Conservation (phyloP, 2,113 vertebrate genomes). For the Misgurnus mizolepis region DNA sequence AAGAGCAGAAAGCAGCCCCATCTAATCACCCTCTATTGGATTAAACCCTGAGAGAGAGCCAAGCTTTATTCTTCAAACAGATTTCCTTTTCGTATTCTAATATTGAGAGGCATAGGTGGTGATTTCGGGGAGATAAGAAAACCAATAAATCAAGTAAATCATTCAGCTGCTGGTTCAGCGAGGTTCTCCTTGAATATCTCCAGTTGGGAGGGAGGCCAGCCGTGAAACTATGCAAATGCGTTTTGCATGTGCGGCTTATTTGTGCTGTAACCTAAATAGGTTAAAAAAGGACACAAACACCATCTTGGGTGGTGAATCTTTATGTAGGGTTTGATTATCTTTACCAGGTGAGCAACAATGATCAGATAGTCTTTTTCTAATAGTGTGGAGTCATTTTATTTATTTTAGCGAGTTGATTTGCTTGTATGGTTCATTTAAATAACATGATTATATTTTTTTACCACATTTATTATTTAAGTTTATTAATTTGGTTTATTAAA, state of each 20-base stretch:
- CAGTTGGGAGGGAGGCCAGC: not conserved
- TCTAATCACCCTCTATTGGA: constrained; percentile 70
- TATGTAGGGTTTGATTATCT: too few relatives aligned
- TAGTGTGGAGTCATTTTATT: too few relatives aligned
- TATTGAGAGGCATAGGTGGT: constrained; percentile 24
- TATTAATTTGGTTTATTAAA: too few relatives aligned
- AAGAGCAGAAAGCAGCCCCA: constrained; percentile 68
- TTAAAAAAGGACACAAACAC: not conserved
- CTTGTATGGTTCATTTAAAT: too few relatives aligned
- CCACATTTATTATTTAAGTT: too few relatives aligned
- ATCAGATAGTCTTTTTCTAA: too few relatives aligned
- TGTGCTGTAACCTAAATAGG: not conserved
- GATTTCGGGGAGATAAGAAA: constrained; percentile 31
- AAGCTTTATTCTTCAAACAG: constrained; percentile 66
- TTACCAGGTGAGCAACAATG: too few relatives aligned
- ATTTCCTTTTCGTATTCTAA: constrained; percentile 59
- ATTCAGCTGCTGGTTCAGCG: not conserved
- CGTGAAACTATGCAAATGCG: not conserved
- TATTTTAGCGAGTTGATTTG: too few relatives aligned
- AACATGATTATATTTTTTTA: too few relatives aligned
- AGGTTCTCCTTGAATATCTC: not conserved
- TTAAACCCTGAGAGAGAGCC: constrained; percentile 69
- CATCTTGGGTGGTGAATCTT: not conserved
- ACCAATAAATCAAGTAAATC: constrained; percentile 31
- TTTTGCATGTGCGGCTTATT: not conserved